phyloP scores from a whole-genome alignment of 2,113 vertebrate species.

The Dasyprocta punctata region DNA sequence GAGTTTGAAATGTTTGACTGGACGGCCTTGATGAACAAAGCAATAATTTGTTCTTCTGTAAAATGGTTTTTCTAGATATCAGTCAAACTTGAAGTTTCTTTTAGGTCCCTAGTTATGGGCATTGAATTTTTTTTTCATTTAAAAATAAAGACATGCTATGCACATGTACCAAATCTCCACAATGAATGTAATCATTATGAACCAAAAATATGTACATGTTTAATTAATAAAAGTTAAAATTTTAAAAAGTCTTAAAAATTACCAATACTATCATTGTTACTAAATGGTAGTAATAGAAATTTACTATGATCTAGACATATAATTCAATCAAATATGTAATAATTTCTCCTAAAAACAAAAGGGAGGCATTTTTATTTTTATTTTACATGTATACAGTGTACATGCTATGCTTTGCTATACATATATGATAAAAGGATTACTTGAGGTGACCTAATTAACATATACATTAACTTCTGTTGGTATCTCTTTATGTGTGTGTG shows the following conservation, averaged over 20 bases:
- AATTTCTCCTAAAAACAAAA: background rate
- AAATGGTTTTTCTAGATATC: background rate
- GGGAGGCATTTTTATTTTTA: background rate
- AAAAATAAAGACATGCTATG: background rate
- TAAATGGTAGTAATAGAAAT: background rate
- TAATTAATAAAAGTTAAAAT: background rate
- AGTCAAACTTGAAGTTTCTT: background rate
- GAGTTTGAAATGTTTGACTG: conserved; percentile 23
- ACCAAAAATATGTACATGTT: background rate
- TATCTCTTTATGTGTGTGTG: background rate
- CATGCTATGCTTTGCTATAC: background rate
- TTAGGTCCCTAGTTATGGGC: background rate
- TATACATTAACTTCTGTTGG: background rate
- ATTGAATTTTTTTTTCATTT: background rate
- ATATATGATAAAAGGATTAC: background rate
- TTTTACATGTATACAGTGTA: background rate
- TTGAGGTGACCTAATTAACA: background rate
- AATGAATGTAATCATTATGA: background rate
- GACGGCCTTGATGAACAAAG: background rate
- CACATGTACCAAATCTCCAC: background rate
- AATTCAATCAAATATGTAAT: background rate
- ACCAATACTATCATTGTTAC: background rate
- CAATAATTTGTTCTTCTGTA: background rate
- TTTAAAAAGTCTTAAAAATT: background rate
- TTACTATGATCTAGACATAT: background rate